Evolutionary conservation across 2,797 vertebrate genomes (phyloP).

Genomic region (Enteromius anoplus): DNA sequence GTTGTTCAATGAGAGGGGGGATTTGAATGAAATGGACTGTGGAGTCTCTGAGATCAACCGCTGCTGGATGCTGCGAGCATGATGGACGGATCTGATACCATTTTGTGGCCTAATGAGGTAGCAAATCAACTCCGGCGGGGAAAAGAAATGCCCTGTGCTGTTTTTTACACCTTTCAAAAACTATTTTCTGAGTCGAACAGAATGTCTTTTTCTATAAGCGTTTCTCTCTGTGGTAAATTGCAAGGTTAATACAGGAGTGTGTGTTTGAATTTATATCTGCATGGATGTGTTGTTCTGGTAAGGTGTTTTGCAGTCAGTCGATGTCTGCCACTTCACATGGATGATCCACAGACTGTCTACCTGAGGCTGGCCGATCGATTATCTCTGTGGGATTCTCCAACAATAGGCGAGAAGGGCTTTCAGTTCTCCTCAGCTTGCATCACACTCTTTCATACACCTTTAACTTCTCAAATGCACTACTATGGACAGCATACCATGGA

Average conservation of each 20-base stretch:
- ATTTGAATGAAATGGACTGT: conserved; percentile 57
- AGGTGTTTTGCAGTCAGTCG: conserved; percentile 70
- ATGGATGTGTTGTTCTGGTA: conserved; percentile 20
- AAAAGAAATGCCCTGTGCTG: neutral
- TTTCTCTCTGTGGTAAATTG: conserved; percentile 40
- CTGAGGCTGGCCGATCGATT: conserved; percentile 77
- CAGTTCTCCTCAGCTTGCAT: conserved; percentile 61
- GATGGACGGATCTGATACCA: conserved; percentile 55
- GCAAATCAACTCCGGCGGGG: conserved; percentile 50
- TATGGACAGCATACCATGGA: conserved; percentile 43
- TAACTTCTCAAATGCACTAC: conserved; percentile 51
- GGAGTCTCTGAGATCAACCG: conserved; percentile 46
- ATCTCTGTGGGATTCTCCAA: conserved; percentile 59
- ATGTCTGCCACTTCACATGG: conserved; percentile 60
- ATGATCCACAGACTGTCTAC: conserved; percentile 71
- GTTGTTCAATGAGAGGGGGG: conserved; percentile 50
- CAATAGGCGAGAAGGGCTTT: conserved; percentile 63
- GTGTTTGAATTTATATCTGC: conserved; percentile 27
- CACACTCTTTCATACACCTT: conserved; percentile 37
- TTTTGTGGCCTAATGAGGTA: conserved; percentile 54
- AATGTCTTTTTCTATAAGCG: conserved; percentile 16
- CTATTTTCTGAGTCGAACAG: neutral
- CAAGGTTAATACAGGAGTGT: conserved; percentile 50
- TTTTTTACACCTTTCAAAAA: conserved; percentile 30
- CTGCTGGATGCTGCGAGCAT: conserved; percentile 49